Conservation (phyloP, 2,113 vertebrate species). For the Clarias magur region DNA sequence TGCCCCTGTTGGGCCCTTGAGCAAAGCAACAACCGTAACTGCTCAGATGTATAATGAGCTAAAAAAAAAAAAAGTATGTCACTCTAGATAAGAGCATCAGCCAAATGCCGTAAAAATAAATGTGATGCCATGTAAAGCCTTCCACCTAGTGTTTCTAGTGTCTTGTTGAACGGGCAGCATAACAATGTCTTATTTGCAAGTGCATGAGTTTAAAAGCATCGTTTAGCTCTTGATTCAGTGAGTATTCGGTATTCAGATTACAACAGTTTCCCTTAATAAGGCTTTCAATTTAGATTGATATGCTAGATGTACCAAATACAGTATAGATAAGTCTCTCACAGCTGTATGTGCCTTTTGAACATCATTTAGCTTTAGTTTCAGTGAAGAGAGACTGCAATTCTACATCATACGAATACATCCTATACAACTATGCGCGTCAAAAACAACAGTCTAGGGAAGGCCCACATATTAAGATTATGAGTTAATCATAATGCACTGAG, state of each 20-base stretch:
- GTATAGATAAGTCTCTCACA: background rate
- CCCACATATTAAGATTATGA: background rate
- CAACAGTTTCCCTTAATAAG: background rate
- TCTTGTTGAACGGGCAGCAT: too few species aligned
- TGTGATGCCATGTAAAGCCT: background rate
- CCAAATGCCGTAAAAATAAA: too few species aligned
- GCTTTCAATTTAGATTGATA: background rate
- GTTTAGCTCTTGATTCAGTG: background rate
- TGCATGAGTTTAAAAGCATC: background rate
- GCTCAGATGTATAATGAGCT: too few species aligned
- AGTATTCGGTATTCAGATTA: too few species aligned
- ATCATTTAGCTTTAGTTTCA: background rate
- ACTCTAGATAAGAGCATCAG: too few species aligned
- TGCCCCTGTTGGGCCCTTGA: too few species aligned
- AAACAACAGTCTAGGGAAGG: background rate
- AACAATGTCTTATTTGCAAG: too few species aligned
- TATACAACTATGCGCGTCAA: background rate
- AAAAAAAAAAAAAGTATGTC: too few species aligned
- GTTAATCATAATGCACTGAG: background rate
- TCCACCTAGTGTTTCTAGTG: background rate
- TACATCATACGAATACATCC: background rate
- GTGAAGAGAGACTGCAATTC: background rate
- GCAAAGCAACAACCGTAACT: too few species aligned
- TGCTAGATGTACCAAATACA: background rate
- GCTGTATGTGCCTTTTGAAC: background rate